A percentile compares a stretch with the other conserved stretches of the same genome.
Evolutionary conservation across 2,113 vertebrate species (phyloP).

Genomic region (Mustelus asterias): DNA sequence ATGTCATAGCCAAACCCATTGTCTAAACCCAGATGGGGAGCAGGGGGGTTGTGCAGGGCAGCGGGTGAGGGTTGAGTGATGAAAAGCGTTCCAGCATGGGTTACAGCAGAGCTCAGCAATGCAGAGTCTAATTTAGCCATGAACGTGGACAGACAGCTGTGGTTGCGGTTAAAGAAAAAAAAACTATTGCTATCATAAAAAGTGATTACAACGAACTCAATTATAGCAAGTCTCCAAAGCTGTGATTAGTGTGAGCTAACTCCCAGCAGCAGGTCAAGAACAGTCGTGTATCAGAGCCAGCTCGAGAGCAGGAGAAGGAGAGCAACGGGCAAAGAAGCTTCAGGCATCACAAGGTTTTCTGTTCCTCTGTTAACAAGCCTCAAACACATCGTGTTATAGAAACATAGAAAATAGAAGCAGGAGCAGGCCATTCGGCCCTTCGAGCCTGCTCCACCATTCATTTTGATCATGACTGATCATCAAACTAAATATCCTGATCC

Average conservation of each 20-base stretch:
- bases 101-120: slow-evolving; percentile 8
- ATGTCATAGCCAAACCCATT: not conserved
- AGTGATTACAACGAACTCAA: slow-evolving; percentile 7
- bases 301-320: not conserved
- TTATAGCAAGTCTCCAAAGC: slow-evolving; percentile 20
- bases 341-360: not conserved
- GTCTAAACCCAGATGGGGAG: not conserved
- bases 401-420: no score
- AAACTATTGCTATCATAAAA: not conserved
- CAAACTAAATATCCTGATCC: no score
- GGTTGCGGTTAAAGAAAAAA: slow-evolving; percentile 20
- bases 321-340: not conserved
- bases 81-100: not conserved
- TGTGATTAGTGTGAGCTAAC: not conserved
- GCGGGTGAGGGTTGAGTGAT: not conserved
- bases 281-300: not conserved
- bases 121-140: not conserved
- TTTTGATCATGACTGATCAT: no score
- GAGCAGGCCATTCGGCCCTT: no score
- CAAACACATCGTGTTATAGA: not conserved
- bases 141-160: not conserved
- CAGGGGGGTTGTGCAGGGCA: not conserved
- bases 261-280: not conserved
- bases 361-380: not conserved
- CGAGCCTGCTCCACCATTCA: no score